These are phyloP conservation scores for Drosophila insularis DNA, from an alignment of 1,140 invertebrate species.

Conservation along the genomic window DNA sequence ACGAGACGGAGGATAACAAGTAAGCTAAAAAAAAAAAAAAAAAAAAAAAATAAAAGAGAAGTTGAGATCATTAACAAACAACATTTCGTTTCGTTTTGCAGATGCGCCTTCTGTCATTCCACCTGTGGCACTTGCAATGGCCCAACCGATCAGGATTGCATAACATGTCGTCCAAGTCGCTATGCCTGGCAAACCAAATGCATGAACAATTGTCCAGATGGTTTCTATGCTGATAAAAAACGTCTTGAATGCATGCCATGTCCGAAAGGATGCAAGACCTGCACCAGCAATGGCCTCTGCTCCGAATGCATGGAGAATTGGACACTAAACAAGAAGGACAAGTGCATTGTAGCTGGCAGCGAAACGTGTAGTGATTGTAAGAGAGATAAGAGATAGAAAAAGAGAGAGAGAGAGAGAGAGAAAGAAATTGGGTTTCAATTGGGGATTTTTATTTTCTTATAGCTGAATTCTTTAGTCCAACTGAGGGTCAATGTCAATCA, in stretches of 20 bases:
- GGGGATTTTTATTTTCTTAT: constrained; percentile 11
- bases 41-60: too few species aligned
- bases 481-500: constrained; percentile 85
- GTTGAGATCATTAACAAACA: neutral
- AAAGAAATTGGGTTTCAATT: too few species aligned
- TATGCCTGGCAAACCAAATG: constrained; percentile 87
- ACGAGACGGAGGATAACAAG: constrained; percentile 92
- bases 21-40: constrained; percentile 53
- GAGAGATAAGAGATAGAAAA: constrained; percentile 7
- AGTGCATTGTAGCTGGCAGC: constrained; percentile 87
- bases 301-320: constrained; percentile 88
- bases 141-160: constrained; percentile 89
- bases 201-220: constrained; percentile 87
- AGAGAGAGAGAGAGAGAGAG: too few species aligned
- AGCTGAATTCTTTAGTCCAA: constrained; percentile 88
- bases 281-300: constrained; percentile 86
- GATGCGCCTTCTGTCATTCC: constrained; percentile 89
- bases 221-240: constrained; percentile 89
- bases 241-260: constrained; percentile 89
- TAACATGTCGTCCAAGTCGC: constrained; percentile 88
- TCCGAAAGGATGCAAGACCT: constrained; percentile 88
- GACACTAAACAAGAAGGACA: constrained; percentile 88
- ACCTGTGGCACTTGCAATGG: constrained; percentile 93
- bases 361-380: constrained; percentile 86
- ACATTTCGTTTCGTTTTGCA: constrained; percentile 40